These are phyloP conservation scores for Mola mola DNA, from an alignment of 2,113 vertebrate genomes.

Conservation along the genomic window DNA sequence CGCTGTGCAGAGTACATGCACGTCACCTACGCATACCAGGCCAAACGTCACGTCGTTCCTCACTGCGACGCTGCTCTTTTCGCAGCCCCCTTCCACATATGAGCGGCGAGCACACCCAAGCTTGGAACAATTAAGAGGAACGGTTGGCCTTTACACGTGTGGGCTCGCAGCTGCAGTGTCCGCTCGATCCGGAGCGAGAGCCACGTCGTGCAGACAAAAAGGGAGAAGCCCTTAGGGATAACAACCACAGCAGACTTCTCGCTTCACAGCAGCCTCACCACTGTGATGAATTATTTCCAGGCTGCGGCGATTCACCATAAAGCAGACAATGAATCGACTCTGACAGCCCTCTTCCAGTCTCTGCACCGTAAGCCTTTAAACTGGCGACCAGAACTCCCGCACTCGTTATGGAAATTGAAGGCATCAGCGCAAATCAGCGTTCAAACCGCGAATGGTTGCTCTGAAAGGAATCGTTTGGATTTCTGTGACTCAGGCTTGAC, in stretches of 20 bases:
- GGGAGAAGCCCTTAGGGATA: slow-evolving; percentile 64
- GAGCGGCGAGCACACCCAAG: slow-evolving; percentile 16
- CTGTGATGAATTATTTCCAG: slow-evolving; percentile 74
- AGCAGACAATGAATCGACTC: slow-evolving; percentile 58
- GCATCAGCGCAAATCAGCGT: slow-evolving; percentile 34
- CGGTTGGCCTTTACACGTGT: slow-evolving; percentile 57
- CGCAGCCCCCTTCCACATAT: background rate
- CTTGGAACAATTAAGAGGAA: slow-evolving; percentile 31
- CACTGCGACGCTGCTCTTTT: slow-evolving; percentile 29
- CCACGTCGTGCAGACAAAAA: slow-evolving; percentile 51
- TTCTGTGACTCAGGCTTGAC: slow-evolving; percentile 23
- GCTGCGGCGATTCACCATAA: slow-evolving; percentile 52
- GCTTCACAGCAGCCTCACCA: slow-evolving; percentile 57
- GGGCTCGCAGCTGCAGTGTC: slow-evolving; percentile 29
- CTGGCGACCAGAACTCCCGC: slow-evolving; percentile 12
- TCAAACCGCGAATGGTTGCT: slow-evolving; percentile 35
- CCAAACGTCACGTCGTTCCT: slow-evolving; percentile 10
- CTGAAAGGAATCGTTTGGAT: background rate
- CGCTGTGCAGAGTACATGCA: slow-evolving; percentile 9
- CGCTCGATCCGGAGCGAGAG: slow-evolving; percentile 33
- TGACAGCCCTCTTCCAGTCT: slow-evolving; percentile 50
- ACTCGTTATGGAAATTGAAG: slow-evolving; percentile 46
- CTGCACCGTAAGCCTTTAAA: slow-evolving; percentile 29
- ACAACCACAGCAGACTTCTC: slow-evolving; percentile 50
- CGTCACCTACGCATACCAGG: slow-evolving; percentile 22